phyloP scores from a whole-genome alignment of 2,888 invertebrate species.

The Phanerotoma sp. region DNA sequence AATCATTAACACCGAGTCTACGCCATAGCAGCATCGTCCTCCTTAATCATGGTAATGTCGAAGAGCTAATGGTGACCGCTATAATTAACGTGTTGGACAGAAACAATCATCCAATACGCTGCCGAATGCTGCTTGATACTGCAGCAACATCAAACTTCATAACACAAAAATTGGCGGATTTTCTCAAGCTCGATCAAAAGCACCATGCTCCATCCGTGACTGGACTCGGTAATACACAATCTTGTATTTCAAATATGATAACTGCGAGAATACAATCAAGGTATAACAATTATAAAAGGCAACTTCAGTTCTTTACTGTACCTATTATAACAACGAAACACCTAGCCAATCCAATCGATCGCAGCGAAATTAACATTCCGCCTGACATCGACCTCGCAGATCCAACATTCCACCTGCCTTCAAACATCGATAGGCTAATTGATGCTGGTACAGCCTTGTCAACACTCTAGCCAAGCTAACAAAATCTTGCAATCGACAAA shows the following conservation, averaged over 20 bases:
- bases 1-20: neutral
- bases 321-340: constrained; percentile 21
- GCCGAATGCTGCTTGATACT: constrained; percentile 22
- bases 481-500: no score
- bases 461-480: no score
- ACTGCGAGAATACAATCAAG: constrained; percentile 18
- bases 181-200: constrained; percentile 15
- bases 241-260: constrained; percentile 11
- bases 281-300: constrained; percentile 15
- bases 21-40: neutral
- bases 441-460: no score
- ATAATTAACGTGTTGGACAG: neutral
- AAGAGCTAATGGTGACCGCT: neutral
- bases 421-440: no score
- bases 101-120: neutral
- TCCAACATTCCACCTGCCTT: no score
- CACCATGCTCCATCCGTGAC: constrained; percentile 22
- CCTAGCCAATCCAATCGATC: no score
- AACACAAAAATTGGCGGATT: constrained; percentile 24
- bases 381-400: no score
- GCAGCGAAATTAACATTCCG: no score
- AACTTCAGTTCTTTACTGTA: constrained; percentile 22
- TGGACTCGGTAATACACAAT: constrained; percentile 15
- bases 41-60: neutral
- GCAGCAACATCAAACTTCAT: constrained; percentile 29